Base-by-base conservation (phyloP, 2,797 vertebrate species). In the Masticophis lateralis region DNA sequence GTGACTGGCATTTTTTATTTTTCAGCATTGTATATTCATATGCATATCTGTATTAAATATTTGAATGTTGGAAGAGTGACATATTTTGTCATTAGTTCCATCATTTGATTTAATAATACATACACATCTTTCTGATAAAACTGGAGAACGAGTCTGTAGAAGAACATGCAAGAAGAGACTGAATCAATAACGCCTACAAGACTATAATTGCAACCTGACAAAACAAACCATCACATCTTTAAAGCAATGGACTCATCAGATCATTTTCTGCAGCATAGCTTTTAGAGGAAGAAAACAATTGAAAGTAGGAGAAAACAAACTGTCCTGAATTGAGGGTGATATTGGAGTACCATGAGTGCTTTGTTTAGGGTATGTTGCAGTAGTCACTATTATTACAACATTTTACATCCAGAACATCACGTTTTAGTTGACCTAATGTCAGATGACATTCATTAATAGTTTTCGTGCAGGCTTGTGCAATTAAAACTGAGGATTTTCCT, bases 341-440 rank as follows among this genome's bases (percentile, higher is more conserved):
- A 13, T 13, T 55, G 53, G 86, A 7, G 55, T 5, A 87, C 51
- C 12, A 14, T 53, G 27, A 2, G 14, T 55, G 47, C 27, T 51
- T 87, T n/a, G 47, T 87, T 87, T 53, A 56, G 55, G 27, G 8
- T 55, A 2, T 10, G 14, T 87, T 87, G 53, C 86, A 87, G 27
- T 56, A 6, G 51, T 87, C 18, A 28, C 16, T 0, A 51, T 18
- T 2, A 87, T 87, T 8, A 18, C 86, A 87, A 55, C 86, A 87
- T 53, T 56, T 1, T 56, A 7, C 1, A 16, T 6, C 27, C 6
- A 18, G 51, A n/a, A 16, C 14, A 0, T 51, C 27, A 18, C 0
- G 61, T 2, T 0, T 18, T 18, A 14, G 2, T 53, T 3, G 14
- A 28, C 13, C 12, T 16, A 0, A 28, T 28, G 13, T 87, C 53